A percentile compares a stretch with the other conserved stretches of the same genome.
Conservation (phyloP, 2,888 invertebrate species). For the Idaea straminata region DNA sequence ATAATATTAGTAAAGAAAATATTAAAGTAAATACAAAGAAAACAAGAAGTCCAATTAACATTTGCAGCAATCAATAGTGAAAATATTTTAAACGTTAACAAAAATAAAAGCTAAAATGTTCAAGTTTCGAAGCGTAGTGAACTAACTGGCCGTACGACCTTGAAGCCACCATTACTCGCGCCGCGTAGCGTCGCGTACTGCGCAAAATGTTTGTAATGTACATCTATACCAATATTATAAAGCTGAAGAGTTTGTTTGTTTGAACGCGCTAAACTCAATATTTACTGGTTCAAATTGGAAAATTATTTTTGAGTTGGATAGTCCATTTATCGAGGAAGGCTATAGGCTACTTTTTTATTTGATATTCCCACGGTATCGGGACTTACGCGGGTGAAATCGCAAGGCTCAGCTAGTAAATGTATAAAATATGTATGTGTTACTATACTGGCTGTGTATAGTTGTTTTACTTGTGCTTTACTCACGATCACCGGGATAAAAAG, state of each 20-base stretch:
- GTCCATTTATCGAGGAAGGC: no score
- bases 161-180: background rate
- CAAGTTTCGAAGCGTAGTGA: background rate
- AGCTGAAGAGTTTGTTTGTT: no score
- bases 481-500: no score
- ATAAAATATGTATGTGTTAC: background rate
- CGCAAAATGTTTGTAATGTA: background rate
- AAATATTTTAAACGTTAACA: background rate
- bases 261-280: no score
- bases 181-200: background rate
- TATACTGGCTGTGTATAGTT: background rate
- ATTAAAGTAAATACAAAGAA: background rate
- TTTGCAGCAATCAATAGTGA: background rate
- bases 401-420: no score
- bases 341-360: no score
- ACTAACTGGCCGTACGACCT: background rate
- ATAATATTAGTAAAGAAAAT: no score
- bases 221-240: no score
- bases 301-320: no score
- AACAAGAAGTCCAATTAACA: background rate
- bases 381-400: no score
- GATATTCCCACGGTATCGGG: no score
- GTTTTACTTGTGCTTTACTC: background rate
- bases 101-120: background rate
- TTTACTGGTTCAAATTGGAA: no score